These are phyloP conservation scores for Scaptomyza polygonia DNA, from an alignment of 2,888 invertebrate species.

Conservation along the genomic window DNA sequence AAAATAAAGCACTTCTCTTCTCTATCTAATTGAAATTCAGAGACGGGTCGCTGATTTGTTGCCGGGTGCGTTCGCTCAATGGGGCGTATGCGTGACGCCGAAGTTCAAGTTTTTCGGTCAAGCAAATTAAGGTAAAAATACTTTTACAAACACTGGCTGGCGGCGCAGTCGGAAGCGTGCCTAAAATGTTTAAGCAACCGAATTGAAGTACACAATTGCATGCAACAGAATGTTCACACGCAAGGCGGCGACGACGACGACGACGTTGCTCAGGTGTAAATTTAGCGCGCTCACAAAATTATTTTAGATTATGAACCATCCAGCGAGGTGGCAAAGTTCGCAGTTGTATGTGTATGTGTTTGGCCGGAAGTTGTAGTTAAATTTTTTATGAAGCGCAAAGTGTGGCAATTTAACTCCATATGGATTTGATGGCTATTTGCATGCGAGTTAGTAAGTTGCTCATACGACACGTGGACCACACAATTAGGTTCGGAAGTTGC, in stretches of 20 bases:
- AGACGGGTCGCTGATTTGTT: constrained; percentile 65
- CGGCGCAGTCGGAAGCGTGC: constrained; percentile 67
- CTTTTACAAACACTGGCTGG: constrained; percentile 33
- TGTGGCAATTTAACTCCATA: constrained; percentile 38
- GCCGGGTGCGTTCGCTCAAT: constrained; percentile 37
- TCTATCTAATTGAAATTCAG: constrained; percentile 70
- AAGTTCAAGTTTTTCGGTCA: constrained; percentile 50
- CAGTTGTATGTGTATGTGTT: neutral
- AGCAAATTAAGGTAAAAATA: constrained; percentile 20
- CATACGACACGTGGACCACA: constrained; percentile 62
- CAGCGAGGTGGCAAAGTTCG: constrained; percentile 6
- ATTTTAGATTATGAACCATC: constrained; percentile 72
- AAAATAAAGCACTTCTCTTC: neutral
- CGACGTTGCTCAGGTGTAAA: constrained; percentile 66
- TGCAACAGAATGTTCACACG: constrained; percentile 73
- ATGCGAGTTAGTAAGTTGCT: constrained; percentile 40
- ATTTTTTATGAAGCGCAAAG: constrained; percentile 72
- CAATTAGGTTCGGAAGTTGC: constrained; percentile 48
- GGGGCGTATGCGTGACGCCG: constrained; percentile 76
- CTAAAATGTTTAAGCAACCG: constrained; percentile 73
- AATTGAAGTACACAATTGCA: constrained; percentile 58
- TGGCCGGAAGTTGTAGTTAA: constrained; percentile 71
- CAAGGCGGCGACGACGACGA: constrained; percentile 53
- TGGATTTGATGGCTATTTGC: constrained; percentile 31
- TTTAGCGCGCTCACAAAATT: constrained; percentile 73